Base-by-base conservation (phyloP, 2,797 vertebrate genomes). In the Dermochelys coriacea region DNA sequence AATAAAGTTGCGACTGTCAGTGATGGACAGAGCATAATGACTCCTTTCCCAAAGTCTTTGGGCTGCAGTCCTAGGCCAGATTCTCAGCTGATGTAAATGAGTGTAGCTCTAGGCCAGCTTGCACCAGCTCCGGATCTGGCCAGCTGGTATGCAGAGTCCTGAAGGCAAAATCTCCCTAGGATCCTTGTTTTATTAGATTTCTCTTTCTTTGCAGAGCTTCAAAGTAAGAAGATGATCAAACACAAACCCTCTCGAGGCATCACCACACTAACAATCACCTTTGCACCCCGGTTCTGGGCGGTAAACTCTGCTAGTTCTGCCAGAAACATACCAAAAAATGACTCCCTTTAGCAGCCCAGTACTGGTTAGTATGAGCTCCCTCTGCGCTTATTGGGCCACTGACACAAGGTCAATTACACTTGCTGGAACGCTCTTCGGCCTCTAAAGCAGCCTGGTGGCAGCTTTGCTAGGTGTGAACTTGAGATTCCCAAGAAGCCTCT, bases 161-260 rank as follows among this genome's bases (percentile, higher is more conserved):
- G 45, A 47, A 23, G 74, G 74, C 45, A 47, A 47, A 31, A 71
- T 31, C 25, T 18, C 41, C 25, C 4, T 12, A 5, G 74, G 8
- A 47, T 51, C 88, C 5, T 34, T 2, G 37, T n/a, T 64, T 96
- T 34, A 97, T 0, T 12, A 80, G 78, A 27, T 86, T 1, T 54
- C 84, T 90, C 34, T 97, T 79, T 94, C 93, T 97, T 94, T 96
- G 91, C 97, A 98, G 98, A 88, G 89, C 95, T 79, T 97, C 96
- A 21, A 96, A 97, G 97, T 98, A 96, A 97, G 98, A 96, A 97
- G 96, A 91, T 1, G 47, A 80, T 47, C 93, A 83, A 86, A 52
- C 47, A 45, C 2, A 51, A 80, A 50, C 0, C 0, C 61, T 59
- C 68, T 14, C 0, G 1, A 68, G 34, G n/a, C 29, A n/a, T 47